Evolutionary conservation across 30 jellyfish, hydroid and myxozoan species (phyloP), one percentile per base, ranked within the genome.

Genomic region (Aurelia sp.): DNA sequence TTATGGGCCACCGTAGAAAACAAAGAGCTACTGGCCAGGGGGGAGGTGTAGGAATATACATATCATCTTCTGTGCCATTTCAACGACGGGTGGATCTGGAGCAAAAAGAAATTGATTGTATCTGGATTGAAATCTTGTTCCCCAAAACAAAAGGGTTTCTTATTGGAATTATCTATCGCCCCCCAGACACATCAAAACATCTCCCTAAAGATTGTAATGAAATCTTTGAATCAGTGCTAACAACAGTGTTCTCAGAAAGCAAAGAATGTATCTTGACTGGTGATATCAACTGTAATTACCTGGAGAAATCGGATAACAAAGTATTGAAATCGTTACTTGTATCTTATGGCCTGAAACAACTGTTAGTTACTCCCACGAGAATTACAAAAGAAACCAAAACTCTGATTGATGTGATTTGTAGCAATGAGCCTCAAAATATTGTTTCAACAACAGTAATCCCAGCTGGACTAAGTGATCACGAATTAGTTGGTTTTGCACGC

Each of bases 11-110:
- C n/a, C n/a, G n/a, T n/a, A n/a, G n/a, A n/a, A n/a, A 79, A 74
- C 74, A 55, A 62, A 66, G 91, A 48, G 64, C 72, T 67, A 64
- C 83, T 64, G 68, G 67, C 69, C 89, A 64, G 80, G 91, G 91
- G 13, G 83, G 83, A 68, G 91, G 91, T 48, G 91, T 48, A 53
- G 91, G 91, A 69, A 50, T 66, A 81, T 64, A 81, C 68, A 79
- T 79, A 21, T 48, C 81, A 64, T 81, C 64, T 53, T 53, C 57
- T 81, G 73, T 66, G 30, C 82, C 87, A 76, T 76, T 52, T 76
- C 87, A 76, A 66, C 91, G 83, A 50, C 71, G 82, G 58, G 21
- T 47, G 72, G 82, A 81, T 58, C 91, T 67, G 57, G 91, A 81
- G 72, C 82, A 66, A 81, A 68, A 21, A 24, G 64, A 67, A 66